Conservation (phyloP, 2,113 vertebrate genomes). For the Prunella himalayana region DNA sequence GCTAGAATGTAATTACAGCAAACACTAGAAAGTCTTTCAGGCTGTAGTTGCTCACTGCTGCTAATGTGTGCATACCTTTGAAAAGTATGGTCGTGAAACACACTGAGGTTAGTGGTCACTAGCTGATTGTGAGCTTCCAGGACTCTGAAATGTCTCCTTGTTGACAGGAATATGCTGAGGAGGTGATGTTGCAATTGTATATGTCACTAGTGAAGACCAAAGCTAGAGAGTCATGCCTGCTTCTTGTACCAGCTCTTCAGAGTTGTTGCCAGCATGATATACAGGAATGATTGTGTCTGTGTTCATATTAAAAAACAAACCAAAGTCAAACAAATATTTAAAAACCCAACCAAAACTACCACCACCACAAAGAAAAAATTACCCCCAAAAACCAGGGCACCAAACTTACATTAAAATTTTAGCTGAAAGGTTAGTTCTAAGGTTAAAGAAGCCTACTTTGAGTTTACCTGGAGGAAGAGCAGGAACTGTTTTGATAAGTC, state of each 20-base stretch:
- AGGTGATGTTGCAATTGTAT: not conserved
- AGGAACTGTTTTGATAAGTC: not conserved
- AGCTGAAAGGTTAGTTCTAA: not conserved
- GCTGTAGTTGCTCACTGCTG: not conserved
- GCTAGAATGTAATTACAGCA: not conserved
- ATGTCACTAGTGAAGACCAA: not conserved
- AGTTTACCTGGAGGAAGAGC: not conserved
- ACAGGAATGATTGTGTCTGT: not conserved
- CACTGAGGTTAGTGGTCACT: accelerated
- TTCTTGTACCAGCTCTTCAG: not conserved
- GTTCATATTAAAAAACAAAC: not conserved
- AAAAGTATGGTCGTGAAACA: not conserved
- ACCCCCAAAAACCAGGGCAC: accelerated
- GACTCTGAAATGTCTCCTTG: not conserved
- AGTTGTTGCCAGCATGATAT: not conserved
- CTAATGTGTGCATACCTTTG: not conserved
- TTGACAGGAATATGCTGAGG: not conserved
- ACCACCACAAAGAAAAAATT: not conserved
- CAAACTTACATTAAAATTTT: not conserved
- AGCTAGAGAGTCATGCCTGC: not conserved
- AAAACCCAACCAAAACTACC: not conserved
- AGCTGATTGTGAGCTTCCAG: not conserved
- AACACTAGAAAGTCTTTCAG: not conserved
- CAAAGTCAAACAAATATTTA: not conserved
- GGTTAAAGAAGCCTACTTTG: not conserved